Evolutionary conservation across 2,888 invertebrate species (phyloP).

Genomic region (Drosophila borealis): DNA sequence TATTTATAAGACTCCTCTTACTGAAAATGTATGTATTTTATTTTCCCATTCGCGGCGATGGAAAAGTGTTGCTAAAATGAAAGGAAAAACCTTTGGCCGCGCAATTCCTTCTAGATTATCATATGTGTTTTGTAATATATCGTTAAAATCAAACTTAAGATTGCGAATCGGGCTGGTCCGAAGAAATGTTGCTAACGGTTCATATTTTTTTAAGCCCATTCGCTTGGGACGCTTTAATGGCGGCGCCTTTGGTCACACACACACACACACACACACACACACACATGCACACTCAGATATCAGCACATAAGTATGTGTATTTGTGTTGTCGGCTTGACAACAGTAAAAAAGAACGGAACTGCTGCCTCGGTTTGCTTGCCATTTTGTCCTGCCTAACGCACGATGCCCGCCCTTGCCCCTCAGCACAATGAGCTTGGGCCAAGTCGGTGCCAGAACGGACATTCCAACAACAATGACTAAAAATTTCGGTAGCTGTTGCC

Average conservation of each 20-base stretch:
- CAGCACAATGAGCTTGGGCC: conserved; percentile 58
- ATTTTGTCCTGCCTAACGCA: conserved; percentile 43
- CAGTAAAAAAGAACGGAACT: conserved; percentile 74
- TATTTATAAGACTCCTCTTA: no score
- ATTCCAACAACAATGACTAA: conserved; percentile 67
- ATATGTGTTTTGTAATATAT: conserved; percentile 69
- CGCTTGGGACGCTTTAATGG: conserved; percentile 55
- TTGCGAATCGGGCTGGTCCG: conserved; percentile 7
- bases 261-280: conserved; percentile 34
- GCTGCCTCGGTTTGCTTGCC: conserved; percentile 47
- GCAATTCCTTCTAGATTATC: conserved; percentile 56
- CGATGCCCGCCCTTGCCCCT: conserved; percentile 22
- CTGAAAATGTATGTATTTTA: no score
- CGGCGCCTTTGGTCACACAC: conserved; percentile 68
- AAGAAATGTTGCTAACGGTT: conserved; percentile 38
- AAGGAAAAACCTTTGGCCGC: no score
- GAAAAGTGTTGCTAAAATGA: no score
- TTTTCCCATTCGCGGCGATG: no score
- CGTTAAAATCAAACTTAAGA: conserved; percentile 53
- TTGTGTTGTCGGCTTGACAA: conserved; percentile 70
- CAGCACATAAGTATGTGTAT: conserved; percentile 34
- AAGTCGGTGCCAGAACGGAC: conserved; percentile 77
- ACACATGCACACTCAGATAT: conserved; percentile 16
- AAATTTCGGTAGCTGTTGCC: conserved; percentile 55
- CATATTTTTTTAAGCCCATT: conserved; percentile 21